Conservation (phyloP, 2,113 vertebrate genomes). For the Vulpes ferrilata region DNA sequence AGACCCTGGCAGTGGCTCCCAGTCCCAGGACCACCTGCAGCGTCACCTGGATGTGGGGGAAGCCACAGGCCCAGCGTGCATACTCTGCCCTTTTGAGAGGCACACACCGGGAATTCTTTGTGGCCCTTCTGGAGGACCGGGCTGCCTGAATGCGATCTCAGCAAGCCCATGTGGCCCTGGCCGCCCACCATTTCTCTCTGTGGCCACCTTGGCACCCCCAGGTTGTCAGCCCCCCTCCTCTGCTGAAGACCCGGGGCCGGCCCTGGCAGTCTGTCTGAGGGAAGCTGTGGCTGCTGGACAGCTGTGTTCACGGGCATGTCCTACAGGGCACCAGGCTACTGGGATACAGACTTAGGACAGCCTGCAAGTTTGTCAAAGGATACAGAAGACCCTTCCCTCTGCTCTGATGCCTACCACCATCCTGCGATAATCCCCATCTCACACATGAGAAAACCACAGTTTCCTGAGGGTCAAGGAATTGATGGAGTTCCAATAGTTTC, state of each 20-base stretch:
- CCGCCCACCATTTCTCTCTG: fast-evolving
- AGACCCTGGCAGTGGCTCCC: fast-evolving
- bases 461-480: not conserved
- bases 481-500: too few relatives aligned
- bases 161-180: not conserved
- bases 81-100: not conserved
- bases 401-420: fast-evolving
- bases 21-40: not conserved
- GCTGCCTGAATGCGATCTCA: fast-evolving
- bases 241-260: not conserved
- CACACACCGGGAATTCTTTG: not conserved
- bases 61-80: fast-evolving
- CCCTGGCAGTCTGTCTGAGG: not conserved
- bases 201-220: not conserved
- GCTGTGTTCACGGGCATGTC: not conserved
- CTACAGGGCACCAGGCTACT: not conserved
- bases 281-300: not conserved
- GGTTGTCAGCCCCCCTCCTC: not conserved
- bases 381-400: too few relatives aligned
- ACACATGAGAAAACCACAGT: not conserved
- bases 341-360: fast-evolving
- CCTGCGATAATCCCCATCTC: not conserved
- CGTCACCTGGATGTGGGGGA: not conserved
- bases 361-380: not conserved
- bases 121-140: not conserved